These are phyloP conservation scores for Calameuta pallipes DNA, from an alignment of 2,888 invertebrate genomes.

Conservation along the genomic window DNA sequence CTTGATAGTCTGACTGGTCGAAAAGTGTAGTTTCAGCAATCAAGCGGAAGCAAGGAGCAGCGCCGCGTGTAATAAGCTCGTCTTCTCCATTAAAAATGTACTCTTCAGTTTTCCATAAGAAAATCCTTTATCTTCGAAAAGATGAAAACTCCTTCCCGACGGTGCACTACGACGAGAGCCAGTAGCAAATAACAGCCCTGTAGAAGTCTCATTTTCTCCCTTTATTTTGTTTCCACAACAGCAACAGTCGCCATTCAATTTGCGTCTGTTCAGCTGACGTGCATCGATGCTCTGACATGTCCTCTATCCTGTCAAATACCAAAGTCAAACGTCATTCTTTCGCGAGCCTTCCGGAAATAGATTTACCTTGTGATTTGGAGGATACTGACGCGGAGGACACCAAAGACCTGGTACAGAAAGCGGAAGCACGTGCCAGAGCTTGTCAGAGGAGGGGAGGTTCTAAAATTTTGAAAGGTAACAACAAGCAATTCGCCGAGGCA, in stretches of 20 bases:
- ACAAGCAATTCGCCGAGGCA: conserved; percentile 44
- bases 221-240: neutral
- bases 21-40: neutral
- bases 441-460: conserved; percentile 23
- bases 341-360: conserved; percentile 1
- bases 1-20: neutral
- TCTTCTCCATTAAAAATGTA: neutral
- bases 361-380: conserved; percentile 10
- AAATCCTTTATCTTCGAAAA: neutral
- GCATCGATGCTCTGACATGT: neutral
- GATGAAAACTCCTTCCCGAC: neutral
- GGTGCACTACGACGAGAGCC: neutral
- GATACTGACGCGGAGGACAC: conserved; percentile 28
- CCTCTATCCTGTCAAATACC: neutral
- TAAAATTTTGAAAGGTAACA: conserved; percentile 23
- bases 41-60: neutral
- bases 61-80: neutral
- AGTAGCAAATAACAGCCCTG: neutral
- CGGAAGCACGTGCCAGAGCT: conserved; percentile 39
- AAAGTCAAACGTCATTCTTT: neutral
- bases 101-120: neutral
- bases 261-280: neutral
- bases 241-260: neutral
- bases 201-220: neutral
- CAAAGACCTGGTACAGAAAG: conserved; percentile 34